Conservation (phyloP, 2,888 invertebrate genomes). For the Pomacea canaliculata region DNA sequence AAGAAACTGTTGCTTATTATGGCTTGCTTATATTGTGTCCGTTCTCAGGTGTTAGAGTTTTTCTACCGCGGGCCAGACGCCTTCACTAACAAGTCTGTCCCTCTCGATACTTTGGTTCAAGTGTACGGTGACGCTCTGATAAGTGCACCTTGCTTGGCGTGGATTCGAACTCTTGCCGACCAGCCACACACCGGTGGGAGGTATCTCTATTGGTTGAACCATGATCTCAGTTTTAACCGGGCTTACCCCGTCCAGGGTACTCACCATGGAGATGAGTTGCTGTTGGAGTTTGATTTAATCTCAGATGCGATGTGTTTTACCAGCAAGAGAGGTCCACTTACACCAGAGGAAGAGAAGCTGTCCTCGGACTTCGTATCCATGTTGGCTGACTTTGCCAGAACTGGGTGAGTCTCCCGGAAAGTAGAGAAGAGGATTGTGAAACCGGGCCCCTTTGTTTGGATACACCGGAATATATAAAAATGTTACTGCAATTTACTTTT, state of each 20-base stretch:
- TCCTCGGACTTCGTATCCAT: not conserved
- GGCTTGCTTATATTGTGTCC: too few relatives aligned
- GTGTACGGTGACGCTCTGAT: not conserved
- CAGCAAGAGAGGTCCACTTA: not conserved
- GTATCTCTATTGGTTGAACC: not conserved
- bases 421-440: too few relatives aligned
- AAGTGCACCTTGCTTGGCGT: not conserved
- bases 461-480: too few relatives aligned
- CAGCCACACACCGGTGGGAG: not conserved
- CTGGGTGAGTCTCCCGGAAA: not conserved
- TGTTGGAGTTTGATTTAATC: constrained; percentile 5
- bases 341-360: not conserved
- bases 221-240: not conserved
- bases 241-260: not conserved
- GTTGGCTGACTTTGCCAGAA: not conserved
- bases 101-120: not conserved
- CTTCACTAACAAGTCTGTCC: not conserved
- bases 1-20: too few relatives aligned
- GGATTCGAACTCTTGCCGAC: not conserved
- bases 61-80: constrained; percentile 13
- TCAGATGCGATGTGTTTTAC: not conserved
- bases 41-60: constrained; percentile 10
- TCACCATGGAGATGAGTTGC: constrained; percentile 16
- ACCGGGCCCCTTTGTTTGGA: too few relatives aligned
- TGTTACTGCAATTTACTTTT: too few relatives aligned